Base-by-base conservation (phyloP, 2,888 invertebrate species). In the Monopis laevigella region DNA sequence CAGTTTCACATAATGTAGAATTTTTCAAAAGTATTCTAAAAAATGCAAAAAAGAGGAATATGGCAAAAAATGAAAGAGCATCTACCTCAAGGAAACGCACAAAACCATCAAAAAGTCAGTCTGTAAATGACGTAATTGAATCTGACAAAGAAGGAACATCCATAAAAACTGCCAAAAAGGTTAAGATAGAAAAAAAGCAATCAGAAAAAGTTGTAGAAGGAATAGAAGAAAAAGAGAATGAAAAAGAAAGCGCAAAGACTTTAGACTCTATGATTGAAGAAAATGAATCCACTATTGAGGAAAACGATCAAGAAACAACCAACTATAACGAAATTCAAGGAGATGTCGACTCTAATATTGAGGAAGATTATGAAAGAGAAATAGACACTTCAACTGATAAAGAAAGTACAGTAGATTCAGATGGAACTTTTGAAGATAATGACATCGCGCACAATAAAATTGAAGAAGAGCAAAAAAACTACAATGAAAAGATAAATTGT, bases 21-120 rank as follows among this genome's bases (percentile, higher is more conserved):
- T 39, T 36, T 36, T 42, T 42, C 13, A 42, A 42, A 36, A 42
- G 18, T 6, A 42, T 42, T 27, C 36, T 42, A 24, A 36, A 36
- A 42, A 28, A 42, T 18, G 36, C 42, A 10, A 28, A 19, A 28
- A 42, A 42, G 28, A 18, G 29, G 10, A 42, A 35, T 16, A n/a
- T 27, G 18, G 36, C 28, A 36, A 36, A 36, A 36, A 6, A n/a
- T 36, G 29, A 36, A 36, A 35, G 35, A 35, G 35, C 42, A 6
- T 42, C 36, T 29, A 12, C 29, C 7, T 29, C 29, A 5, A 5
- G 12, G 11, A 12, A 29, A n/a, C 12, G 29, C 5, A 5, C 8
- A 11, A n/a, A 29, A 29, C 29, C 5, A 7, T 6, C 6, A 29
- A 12, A 12, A 29, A 29, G n/a, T n/a, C n/a, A n/a, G n/a, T n/a